Evolutionary conservation across 30 jellyfish, hydroid and myxozoan genomes (phyloP).

Genomic region (Nemopilema nomurai): DNA sequence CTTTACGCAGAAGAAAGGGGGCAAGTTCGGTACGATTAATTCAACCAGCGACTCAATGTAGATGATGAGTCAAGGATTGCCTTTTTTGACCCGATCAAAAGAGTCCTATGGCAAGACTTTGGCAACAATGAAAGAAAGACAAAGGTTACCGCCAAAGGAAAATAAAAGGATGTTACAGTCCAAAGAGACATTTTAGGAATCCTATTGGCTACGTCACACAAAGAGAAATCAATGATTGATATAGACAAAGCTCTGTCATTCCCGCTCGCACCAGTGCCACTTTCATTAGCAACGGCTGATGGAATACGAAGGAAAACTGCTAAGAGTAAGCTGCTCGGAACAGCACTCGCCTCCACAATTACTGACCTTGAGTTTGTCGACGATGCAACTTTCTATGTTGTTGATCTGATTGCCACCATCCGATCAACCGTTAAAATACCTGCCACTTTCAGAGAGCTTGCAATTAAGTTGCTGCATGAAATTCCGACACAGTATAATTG

Average conservation of each 20-base stretch:
- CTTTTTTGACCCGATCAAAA: slow-evolving; percentile 19
- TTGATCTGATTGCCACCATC: slow-evolving; percentile 22
- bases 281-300: slow-evolving; percentile 29
- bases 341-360: slow-evolving; percentile 19
- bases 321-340: slow-evolving; percentile 34
- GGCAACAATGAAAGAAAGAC: slow-evolving; percentile 17
- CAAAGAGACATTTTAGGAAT: slow-evolving; percentile 45
- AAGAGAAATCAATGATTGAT: slow-evolving; percentile 4
- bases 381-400: slow-evolving; percentile 21
- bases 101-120: slow-evolving; percentile 41
- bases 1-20: slow-evolving; percentile 13
- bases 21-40: background rate
- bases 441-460: slow-evolving; percentile 15
- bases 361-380: slow-evolving; percentile 12
- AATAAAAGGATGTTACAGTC: slow-evolving; percentile 13
- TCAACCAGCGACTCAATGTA: background rate
- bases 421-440: slow-evolving; percentile 17
- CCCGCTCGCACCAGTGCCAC: slow-evolving; percentile 48
- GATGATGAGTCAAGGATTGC: background rate
- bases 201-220: background rate
- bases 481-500: background rate
- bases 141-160: slow-evolving; percentile 31
- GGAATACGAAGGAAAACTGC: slow-evolving; percentile 41
- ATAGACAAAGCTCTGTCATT: slow-evolving; percentile 28
- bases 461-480: background rate